phyloP scores from a whole-genome alignment of 2,797 vertebrate genomes.

The Chaetodon trifasciatus region DNA sequence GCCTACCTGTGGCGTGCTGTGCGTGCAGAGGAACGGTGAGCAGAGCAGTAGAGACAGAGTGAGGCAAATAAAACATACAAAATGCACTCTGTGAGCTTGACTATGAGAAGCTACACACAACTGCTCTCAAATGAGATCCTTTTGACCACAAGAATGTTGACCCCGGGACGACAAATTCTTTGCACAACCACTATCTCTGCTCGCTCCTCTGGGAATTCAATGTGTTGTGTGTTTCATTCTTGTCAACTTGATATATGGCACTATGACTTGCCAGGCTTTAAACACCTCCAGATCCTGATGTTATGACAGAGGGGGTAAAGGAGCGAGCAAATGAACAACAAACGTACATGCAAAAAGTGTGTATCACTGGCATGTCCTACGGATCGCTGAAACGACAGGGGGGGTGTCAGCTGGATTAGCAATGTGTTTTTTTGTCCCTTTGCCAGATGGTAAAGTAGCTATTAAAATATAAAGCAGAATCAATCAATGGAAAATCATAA shows the following conservation, averaged over 20 bases:
- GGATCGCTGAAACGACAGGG: neutral
- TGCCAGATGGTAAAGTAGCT: neutral
- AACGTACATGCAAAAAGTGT: neutral
- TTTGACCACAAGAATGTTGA: constrained; percentile 74
- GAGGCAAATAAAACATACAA: neutral
- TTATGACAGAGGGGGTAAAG: no score
- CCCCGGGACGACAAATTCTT: constrained; percentile 61
- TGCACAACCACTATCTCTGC: constrained; percentile 29
- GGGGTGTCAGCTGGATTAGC: neutral
- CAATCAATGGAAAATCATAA: neutral
- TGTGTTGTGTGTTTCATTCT: constrained; percentile 17
- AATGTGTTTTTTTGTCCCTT: neutral
- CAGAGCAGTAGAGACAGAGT: neutral
- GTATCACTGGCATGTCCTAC: neutral
- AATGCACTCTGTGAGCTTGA: neutral
- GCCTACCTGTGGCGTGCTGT: constrained; percentile 13
- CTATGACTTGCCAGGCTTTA: neutral
- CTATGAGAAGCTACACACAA: neutral
- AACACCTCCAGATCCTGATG: constrained; percentile 1
- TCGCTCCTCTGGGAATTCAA: constrained; percentile 10
- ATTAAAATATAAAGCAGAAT: neutral
- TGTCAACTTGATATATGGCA: neutral
- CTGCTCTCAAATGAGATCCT: constrained; percentile 18
- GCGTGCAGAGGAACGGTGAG: constrained; percentile 4
- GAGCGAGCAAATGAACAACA: neutral